Evolutionary conservation across 2,797 vertebrate species (phyloP).

Genomic region (Catharus ustulatus): DNA sequence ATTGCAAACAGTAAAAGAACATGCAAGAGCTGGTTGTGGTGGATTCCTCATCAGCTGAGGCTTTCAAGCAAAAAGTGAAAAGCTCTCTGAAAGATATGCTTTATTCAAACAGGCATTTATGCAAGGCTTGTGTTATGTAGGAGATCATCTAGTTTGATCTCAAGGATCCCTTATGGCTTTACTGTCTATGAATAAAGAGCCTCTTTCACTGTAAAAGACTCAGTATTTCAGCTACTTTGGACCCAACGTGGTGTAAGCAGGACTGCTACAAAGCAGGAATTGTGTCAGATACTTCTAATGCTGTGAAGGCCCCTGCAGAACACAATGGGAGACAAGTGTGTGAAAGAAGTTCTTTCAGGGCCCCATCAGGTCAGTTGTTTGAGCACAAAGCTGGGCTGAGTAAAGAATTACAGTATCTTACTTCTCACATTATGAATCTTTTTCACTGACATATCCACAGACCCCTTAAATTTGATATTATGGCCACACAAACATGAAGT

Average conservation of each 20-base stretch:
- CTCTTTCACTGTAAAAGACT: slow-evolving; percentile 44
- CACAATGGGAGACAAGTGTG: slow-evolving; percentile 38
- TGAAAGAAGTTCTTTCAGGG: slow-evolving; percentile 62
- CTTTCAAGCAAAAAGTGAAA: not conserved
- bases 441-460: not conserved
- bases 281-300: slow-evolving; percentile 37
- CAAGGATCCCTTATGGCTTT: slow-evolving; percentile 46
- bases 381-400: slow-evolving; percentile 27
- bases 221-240: slow-evolving; percentile 12
- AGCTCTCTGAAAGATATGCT: not conserved
- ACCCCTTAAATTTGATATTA: slow-evolving; percentile 6
- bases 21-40: not conserved
- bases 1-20: not conserved
- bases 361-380: slow-evolving; percentile 36
- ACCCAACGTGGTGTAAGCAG: not conserved
- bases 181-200: slow-evolving; percentile 31
- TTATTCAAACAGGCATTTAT: slow-evolving; percentile 14
- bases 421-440: slow-evolving; percentile 7
- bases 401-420: slow-evolving; percentile 34
- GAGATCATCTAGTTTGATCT: slow-evolving; percentile 48
- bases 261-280: slow-evolving; percentile 59
- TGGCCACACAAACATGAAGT: not conserved
- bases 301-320: slow-evolving; percentile 13
- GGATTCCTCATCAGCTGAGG: not conserved
- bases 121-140: slow-evolving; percentile 13